These are phyloP conservation scores for Meles meles DNA, from an alignment of 2,113 vertebrate species.

Conservation along the genomic window DNA sequence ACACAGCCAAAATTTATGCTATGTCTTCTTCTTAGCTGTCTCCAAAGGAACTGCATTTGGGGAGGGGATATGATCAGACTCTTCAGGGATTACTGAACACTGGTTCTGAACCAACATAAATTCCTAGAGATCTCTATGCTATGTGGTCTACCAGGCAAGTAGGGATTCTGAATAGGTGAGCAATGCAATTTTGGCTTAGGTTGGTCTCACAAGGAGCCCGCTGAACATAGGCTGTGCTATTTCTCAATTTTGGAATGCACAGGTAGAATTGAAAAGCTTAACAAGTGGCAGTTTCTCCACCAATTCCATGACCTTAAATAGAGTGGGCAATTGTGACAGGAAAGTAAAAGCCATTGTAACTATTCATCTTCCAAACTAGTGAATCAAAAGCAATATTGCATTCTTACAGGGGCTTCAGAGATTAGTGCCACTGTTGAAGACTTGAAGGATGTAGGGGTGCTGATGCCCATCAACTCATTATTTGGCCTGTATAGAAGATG, in stretches of 20 bases:
- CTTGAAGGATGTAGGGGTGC: not conserved
- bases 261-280: not conserved
- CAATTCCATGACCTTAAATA: not conserved
- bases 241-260: not conserved
- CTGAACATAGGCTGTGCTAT: not conserved
- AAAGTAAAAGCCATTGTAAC: not conserved
- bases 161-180: not conserved
- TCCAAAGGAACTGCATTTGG: no score
- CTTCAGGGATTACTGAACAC: not conserved
- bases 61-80: not conserved
- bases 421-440: not conserved
- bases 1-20: not conserved
- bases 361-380: not conserved
- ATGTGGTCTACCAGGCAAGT: not conserved
- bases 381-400: not conserved
- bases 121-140: not conserved
- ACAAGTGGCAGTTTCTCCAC: not conserved
- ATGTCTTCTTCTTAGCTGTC: not conserved
- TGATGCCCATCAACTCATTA: not conserved
- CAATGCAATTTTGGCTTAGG: not conserved
- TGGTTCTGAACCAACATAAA: not conserved
- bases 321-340: not conserved
- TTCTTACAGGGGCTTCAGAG: not conserved
- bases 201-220: not conserved
- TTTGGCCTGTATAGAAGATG: not conserved